phyloP scores from a whole-genome alignment of 35 echinoderm and acorn worm genomes.

The Chiridota heheva region DNA sequence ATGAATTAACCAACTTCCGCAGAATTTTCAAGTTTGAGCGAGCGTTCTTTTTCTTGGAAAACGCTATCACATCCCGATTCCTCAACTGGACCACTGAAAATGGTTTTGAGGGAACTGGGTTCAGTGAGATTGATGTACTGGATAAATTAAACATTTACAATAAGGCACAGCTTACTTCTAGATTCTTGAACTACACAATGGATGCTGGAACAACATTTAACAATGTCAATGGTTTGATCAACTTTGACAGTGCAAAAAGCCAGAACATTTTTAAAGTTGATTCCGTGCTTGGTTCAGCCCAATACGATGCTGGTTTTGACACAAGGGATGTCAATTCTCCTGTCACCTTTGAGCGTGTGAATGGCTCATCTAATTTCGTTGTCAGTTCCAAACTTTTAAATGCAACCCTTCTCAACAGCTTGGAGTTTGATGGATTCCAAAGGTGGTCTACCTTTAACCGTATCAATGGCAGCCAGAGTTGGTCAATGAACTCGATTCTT shows the following conservation, averaged over 20 bases:
- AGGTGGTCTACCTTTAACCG: constrained; percentile 29
- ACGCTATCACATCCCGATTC: constrained; percentile 14
- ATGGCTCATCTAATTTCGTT: constrained; percentile 54
- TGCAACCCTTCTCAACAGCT: constrained; percentile 35
- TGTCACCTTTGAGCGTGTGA: constrained; percentile 54
- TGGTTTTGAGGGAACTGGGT: constrained; percentile 8
- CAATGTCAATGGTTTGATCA: constrained; percentile 23
- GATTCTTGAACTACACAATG: constrained; percentile 55
- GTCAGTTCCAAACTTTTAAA: constrained; percentile 32
- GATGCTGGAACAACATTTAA: constrained; percentile 30
- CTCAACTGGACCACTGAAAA: constrained; percentile 6
- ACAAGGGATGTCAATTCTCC: constrained; percentile 45
- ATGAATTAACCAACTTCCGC: constrained; percentile 53
- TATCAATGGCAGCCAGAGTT: constrained; percentile 44
- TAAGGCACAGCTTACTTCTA: constrained; percentile 8
- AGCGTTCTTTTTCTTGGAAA: neutral
- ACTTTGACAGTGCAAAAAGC: constrained; percentile 19
- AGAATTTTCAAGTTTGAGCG: constrained; percentile 50
- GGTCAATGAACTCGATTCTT: constrained; percentile 35
- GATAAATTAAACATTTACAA: constrained; percentile 16
- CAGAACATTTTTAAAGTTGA: constrained; percentile 11
- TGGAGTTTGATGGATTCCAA: constrained; percentile 42
- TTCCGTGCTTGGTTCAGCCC: constrained; percentile 37
- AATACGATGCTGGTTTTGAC: constrained; percentile 27
- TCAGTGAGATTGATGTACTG: constrained; percentile 10